Conservation (phyloP, 2,113 vertebrate genomes). For the Tychaedon coryphoeus region DNA sequence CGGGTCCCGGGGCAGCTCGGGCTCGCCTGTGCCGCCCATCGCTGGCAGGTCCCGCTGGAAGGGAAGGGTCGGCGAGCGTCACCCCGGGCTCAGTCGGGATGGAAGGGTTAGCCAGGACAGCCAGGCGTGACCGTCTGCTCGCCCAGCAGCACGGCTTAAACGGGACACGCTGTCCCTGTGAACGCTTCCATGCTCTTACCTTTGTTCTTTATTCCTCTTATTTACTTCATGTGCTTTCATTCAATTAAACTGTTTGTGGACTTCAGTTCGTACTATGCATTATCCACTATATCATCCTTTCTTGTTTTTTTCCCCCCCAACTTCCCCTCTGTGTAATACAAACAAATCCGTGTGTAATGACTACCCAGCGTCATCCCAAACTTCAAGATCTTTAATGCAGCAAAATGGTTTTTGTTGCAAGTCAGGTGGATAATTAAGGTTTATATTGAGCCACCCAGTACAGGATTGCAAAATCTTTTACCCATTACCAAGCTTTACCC, state of each 20-base stretch:
- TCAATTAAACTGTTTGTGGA: not conserved
- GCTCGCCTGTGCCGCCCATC: fast-evolving
- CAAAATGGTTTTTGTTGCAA: not conserved
- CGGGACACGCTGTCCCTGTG: fast-evolving
- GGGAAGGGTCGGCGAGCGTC: not conserved
- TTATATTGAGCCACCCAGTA: not conserved
- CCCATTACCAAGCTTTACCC: not conserved
- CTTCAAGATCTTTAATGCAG: not conserved
- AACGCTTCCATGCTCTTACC: not conserved
- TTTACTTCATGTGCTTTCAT: not conserved
- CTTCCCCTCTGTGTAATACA: not conserved
- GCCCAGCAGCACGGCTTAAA: fast-evolving
- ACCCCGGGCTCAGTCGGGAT: fast-evolving
- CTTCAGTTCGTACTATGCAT: fast-evolving
- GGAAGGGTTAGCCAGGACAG: fast-evolving
- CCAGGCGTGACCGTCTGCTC: not conserved
- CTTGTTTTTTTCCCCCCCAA: fast-evolving
- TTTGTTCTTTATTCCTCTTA: not conserved
- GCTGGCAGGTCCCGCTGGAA: fast-evolving
- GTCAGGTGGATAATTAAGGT: not conserved
- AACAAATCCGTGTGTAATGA: not conserved
- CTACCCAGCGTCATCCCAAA: not conserved
- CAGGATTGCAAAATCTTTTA: not conserved
- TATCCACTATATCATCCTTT: fast-evolving
- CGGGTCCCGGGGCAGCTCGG: not conserved